Percentiles rank a stretch among this genome's conserved stretches.
Evolutionary conservation across 2,888 invertebrate genomes (phyloP).

Genomic region (Heteromyza rotundicornis): DNA sequence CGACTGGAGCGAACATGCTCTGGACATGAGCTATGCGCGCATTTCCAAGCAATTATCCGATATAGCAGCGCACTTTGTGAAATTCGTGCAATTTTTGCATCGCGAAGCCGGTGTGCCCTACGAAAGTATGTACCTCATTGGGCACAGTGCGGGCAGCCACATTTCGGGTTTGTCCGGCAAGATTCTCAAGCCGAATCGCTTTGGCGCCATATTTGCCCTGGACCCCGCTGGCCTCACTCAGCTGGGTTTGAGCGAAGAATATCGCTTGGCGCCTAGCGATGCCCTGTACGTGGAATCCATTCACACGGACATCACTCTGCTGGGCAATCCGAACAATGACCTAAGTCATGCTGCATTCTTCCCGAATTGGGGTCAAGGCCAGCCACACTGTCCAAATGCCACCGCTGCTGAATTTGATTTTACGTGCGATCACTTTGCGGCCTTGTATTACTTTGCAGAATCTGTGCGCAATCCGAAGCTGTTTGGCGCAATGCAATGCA

Average conservation of each 20-base stretch:
- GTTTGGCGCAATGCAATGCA: conserved; percentile 48
- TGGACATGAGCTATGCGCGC: conserved; percentile 46
- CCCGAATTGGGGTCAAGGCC: conserved; percentile 58
- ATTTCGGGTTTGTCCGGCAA: conserved; percentile 55
- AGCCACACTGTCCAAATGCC: conserved; percentile 59
- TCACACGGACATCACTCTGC: conserved; percentile 52
- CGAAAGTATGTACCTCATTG: conserved; percentile 51
- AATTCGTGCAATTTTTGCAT: conserved; percentile 53
- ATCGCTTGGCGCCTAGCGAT: conserved; percentile 53
- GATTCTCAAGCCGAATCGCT: conserved; percentile 32
- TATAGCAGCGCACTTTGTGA: conserved; percentile 46
- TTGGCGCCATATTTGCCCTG: conserved; percentile 55
- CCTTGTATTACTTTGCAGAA: conserved; percentile 54
- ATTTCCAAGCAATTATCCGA: conserved; percentile 46
- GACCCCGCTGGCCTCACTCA: conserved; percentile 61
- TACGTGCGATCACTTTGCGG: conserved; percentile 51
- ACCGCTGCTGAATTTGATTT: conserved; percentile 53
- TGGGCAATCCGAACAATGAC: conserved; percentile 53
- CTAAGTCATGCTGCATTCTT: conserved; percentile 60
- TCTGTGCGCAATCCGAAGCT: conserved; percentile 44
- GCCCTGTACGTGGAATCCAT: conserved; percentile 60
- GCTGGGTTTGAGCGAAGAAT: conserved; percentile 34
- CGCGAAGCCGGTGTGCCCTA: conserved; percentile 40
- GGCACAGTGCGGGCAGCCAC: conserved; percentile 62
- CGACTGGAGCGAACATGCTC: conserved; percentile 54